Base-by-base conservation (phyloP, 2,888 invertebrate species). In the Drosophila eohydei region DNA sequence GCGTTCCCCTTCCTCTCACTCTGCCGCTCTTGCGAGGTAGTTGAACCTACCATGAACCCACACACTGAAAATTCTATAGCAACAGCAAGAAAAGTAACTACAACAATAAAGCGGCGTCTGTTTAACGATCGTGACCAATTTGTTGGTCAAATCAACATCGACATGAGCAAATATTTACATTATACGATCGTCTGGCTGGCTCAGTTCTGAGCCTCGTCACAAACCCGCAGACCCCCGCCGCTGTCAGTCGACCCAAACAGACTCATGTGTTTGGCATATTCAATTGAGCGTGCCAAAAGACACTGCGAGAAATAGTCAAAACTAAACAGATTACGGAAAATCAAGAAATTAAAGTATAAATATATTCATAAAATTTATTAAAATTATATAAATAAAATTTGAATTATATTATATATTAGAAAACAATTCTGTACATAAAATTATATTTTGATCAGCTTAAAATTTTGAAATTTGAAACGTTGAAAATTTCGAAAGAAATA, bases 71-170 rank as follows among this genome's bases (percentile, higher is more conserved):
- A 68, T 60, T 48, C 71, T 48, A 41, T 59, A 44, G 3, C 70
- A 58, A 41, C 54, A 12, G 11, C 59, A 38, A 14, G 34, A 30
- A n/a, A n/a, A 48, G n/a, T 52, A 4, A 28, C n/a, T 9, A 11
- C 63, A 59, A n/a, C 46, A 9, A 43, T 60, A 7, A 28, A 9
- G 56, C 44, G 67, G 74, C 89, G 82, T 73, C 85, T 84, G 85
- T 82, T 84, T 87, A 87, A 87, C 84, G 89, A 84, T 89, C 84
- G 84, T 84, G 89, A 89, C 89, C 84, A 84, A 89, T 87, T 84
- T 84, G 82, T 87, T 89, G 88, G 87, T 86, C 83, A 89, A 78
- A 75, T 79, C 74, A 78, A 80, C 54, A 85, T 51, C 83, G 71
- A 71, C 75, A 81, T 67, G 61, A 64, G 67, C 88, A 83, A 89